Evolutionary conservation across 2,797 vertebrate genomes (phyloP).

Genomic region (Hoplostethus atlanticus): DNA sequence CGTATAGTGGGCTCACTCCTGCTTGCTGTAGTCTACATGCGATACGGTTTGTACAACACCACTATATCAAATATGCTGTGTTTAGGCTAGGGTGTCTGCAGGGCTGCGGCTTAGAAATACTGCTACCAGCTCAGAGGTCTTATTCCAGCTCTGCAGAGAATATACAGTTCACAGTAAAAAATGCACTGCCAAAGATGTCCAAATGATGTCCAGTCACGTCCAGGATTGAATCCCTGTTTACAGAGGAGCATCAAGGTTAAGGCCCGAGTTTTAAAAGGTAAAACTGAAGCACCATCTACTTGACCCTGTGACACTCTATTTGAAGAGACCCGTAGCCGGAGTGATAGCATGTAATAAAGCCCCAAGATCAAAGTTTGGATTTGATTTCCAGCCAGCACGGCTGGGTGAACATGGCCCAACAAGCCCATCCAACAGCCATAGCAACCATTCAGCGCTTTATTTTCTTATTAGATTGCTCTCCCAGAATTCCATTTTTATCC

Average conservation of each 20-base stretch:
- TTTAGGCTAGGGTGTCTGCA: slow-evolving; percentile 26
- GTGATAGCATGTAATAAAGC: slow-evolving; percentile 79
- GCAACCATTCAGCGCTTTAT: slow-evolving; percentile 82
- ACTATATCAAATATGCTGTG: background rate
- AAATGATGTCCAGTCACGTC: slow-evolving; percentile 45
- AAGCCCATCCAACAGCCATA: slow-evolving; percentile 73
- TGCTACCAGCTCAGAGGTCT: slow-evolving; percentile 25
- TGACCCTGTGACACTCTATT: slow-evolving; percentile 71
- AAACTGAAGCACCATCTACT: slow-evolving; percentile 68
- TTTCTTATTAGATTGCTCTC: slow-evolving; percentile 86
- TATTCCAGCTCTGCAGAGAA: slow-evolving; percentile 44
- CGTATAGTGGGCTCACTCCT: too few species aligned
- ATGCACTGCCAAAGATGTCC: slow-evolving; percentile 46
- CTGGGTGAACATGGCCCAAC: slow-evolving; percentile 64
- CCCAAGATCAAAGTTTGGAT: slow-evolving; percentile 82
- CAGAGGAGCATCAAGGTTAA: slow-evolving; percentile 72
- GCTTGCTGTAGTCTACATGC: slow-evolving; percentile 1
- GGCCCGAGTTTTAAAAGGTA: slow-evolving; percentile 68
- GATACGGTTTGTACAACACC: background rate
- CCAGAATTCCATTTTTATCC: slow-evolving; percentile 88
- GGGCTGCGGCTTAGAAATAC: slow-evolving; percentile 21
- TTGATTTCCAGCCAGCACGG: slow-evolving; percentile 75
- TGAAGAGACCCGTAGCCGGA: slow-evolving; percentile 60
- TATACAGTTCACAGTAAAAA: slow-evolving; percentile 37
- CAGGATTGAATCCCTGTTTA: slow-evolving; percentile 70